Base-by-base conservation (phyloP, 2,113 vertebrate genomes). In the Scopus umbretta region DNA sequence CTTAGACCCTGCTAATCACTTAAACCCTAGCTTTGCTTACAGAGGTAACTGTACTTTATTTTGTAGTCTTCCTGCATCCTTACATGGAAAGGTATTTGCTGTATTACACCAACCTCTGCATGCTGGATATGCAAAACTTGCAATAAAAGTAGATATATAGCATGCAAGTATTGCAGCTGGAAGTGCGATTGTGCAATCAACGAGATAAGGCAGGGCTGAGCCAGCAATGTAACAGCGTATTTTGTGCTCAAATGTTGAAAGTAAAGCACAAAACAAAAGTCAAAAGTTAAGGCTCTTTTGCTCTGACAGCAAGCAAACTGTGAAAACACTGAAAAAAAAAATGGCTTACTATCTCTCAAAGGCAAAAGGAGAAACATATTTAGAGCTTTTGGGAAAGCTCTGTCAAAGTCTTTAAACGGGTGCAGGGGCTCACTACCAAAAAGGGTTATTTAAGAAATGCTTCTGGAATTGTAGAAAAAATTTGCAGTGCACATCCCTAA, bases 51-150 rank as follows among this genome's bases (percentile, higher is more conserved):
- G 34, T 23, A 66, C 19, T 84, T 67, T 65, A 11, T 43, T 82
- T 90, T 53, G 30, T 32, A 85, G 56, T 74, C 63, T 67, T 91
- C 75, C 72, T 72, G 42, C 34, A 63, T 47, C 90, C 91, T 86
- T 96, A 91, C 72, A 95, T 86, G 84, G 95, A 89, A 86, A 95
- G 72, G 90, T 67, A n/a, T 79, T 94, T 88, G 65, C 53, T 86
- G 27, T 79, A 55, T 80, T 82, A 62, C 15, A 86, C 16, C 43
- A 75, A 74, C 16, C 40, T 65, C 62, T 78, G 73, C 63, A 74
- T 8, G 42, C 36, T 90, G 74, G 36, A 63, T 96, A 79, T 70
- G 82, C 52, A 68, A 82, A 67, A n/a, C 49, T 16, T 72, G 58
- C 5, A 43, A 73, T 90, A 94, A 95, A 95, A 68, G 13, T 67